Conservation (phyloP, 2,113 vertebrate species). For the Atlantisia rogersi region DNA sequence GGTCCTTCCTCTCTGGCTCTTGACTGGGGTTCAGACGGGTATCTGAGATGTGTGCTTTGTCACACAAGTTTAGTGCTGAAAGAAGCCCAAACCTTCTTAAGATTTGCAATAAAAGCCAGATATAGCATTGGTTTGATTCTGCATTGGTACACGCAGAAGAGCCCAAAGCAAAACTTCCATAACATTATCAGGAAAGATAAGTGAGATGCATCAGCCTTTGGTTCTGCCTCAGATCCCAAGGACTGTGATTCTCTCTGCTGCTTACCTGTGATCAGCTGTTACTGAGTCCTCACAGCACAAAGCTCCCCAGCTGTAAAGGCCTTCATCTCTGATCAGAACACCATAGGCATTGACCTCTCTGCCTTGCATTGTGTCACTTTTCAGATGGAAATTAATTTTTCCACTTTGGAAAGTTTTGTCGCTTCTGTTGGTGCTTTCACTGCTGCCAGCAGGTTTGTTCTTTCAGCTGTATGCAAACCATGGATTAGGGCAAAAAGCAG, state of each 20-base stretch:
- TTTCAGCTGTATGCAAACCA: background rate
- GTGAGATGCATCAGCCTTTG: background rate
- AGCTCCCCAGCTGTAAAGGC: background rate
- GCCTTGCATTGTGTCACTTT: background rate
- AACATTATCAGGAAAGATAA: background rate
- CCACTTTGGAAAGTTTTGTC: background rate
- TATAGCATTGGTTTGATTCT: background rate
- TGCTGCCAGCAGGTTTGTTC: background rate
- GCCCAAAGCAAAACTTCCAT: background rate
- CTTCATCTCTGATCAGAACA: background rate
- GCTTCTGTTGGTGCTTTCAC: background rate
- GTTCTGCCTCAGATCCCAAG: background rate
- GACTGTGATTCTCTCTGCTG: background rate
- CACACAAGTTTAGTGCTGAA: background rate
- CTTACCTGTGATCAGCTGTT: background rate
- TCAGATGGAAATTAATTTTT: background rate
- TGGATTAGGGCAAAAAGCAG: background rate
- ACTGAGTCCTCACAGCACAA: background rate
- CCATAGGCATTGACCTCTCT: background rate
- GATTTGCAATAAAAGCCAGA: background rate
- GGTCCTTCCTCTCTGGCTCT: background rate
- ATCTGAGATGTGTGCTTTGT: background rate
- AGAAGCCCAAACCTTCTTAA: background rate
- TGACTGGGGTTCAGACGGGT: background rate
- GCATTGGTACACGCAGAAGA: background rate